Evolutionary conservation across 1,140 invertebrate species (phyloP).

Genomic region (Lordiphosa clarofinis): DNA sequence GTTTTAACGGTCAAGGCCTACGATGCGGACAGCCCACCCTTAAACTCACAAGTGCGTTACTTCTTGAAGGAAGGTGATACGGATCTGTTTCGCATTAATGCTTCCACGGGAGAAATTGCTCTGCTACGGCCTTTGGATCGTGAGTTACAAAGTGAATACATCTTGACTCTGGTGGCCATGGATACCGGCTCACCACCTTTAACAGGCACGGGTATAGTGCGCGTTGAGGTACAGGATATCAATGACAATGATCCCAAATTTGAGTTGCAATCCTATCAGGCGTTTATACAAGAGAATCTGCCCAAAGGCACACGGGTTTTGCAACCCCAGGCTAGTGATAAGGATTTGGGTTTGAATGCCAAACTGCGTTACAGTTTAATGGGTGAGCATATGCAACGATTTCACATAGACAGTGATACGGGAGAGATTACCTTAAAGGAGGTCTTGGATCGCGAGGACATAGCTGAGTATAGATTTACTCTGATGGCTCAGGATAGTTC

Average conservation of each 20-base stretch:
- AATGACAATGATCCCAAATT: constrained; percentile 96
- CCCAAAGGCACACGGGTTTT: constrained; percentile 86
- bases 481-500: constrained; percentile 93
- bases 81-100: constrained; percentile 92
- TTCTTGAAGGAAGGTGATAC: constrained; percentile 95
- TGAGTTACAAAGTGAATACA: constrained; percentile 90
- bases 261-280: constrained; percentile 88
- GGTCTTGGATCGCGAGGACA: constrained; percentile 89
- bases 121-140: constrained; percentile 90
- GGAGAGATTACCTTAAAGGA: constrained; percentile 88
- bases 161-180: constrained; percentile 92
- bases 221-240: constrained; percentile 93
- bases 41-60: constrained; percentile 93
- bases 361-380: constrained; percentile 90
- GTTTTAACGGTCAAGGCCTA: constrained; percentile 90
- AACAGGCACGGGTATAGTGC: constrained; percentile 92
- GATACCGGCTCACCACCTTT: constrained; percentile 94
- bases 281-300: constrained; percentile 88
- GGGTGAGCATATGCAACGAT: constrained; percentile 89
- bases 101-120: constrained; percentile 92
- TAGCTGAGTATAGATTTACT: constrained; percentile 87
- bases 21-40: constrained; percentile 94
- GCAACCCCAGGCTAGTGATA: constrained; percentile 87
- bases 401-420: constrained; percentile 86
- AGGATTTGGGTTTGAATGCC: constrained; percentile 90